Percentiles rank a stretch among this genome's conserved stretches.
Conservation (phyloP, 2,888 invertebrate genomes). For the Zygothrica quintamaculata region DNA sequence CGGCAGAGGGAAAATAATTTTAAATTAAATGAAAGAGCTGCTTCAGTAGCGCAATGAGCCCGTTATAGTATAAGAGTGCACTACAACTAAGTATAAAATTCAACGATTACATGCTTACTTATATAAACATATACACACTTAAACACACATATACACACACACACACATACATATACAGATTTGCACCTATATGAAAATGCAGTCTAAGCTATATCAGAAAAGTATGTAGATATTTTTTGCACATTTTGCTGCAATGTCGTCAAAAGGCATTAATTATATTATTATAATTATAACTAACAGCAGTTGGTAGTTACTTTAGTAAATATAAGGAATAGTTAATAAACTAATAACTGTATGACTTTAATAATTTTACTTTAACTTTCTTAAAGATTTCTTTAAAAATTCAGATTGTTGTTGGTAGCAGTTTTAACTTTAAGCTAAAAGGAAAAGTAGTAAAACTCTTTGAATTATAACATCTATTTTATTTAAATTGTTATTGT, state of each 20-base stretch:
- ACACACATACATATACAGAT: neutral
- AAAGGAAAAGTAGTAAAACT: too few relatives aligned
- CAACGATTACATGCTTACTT: neutral
- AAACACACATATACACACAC: slow-evolving; percentile 9
- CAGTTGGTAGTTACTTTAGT: too few relatives aligned
- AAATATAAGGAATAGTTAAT: too few relatives aligned
- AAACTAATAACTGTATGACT: too few relatives aligned
- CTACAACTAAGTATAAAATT: neutral
- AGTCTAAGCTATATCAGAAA: neutral
- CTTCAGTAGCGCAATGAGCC: slow-evolving; percentile 56
- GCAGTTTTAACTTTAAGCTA: too few relatives aligned
- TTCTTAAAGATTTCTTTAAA: too few relatives aligned
- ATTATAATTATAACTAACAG: too few relatives aligned
- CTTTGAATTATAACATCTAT: too few relatives aligned
- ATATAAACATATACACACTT: neutral
- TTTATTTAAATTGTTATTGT: too few relatives aligned
- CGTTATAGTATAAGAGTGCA: neutral
- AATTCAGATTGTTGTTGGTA: too few relatives aligned
- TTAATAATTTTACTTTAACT: too few relatives aligned
- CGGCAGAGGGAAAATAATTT: slow-evolving; percentile 60
- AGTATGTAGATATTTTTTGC: slow-evolving; percentile 16
- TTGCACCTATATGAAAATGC: slow-evolving; percentile 14
- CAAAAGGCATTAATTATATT: slow-evolving; percentile 27
- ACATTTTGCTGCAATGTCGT: slow-evolving; percentile 29
- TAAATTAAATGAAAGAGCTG: slow-evolving; percentile 71